Evolutionary conservation across 2,113 vertebrate genomes (phyloP).

Genomic region (Burhinus bistriatus): DNA sequence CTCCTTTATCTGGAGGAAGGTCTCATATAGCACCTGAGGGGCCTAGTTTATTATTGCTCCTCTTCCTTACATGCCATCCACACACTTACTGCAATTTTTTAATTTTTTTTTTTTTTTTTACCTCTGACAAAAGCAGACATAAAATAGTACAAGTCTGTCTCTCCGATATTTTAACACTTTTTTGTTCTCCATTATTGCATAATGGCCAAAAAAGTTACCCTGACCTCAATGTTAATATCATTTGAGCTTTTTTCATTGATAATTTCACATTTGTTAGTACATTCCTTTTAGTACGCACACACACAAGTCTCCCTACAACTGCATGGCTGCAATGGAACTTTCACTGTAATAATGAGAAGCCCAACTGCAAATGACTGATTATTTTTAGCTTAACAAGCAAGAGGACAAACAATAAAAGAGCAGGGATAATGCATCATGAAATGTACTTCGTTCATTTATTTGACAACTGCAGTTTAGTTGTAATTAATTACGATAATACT

Average conservation of each 20-base stretch:
- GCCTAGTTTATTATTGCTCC: background rate
- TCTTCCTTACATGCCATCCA: background rate
- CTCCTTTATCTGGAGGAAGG: background rate
- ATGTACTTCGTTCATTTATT: conserved; percentile 25
- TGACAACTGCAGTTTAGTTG: conserved; percentile 47
- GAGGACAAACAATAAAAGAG: conserved; percentile 35
- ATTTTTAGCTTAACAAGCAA: conserved; percentile 8
- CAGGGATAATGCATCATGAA: conserved; percentile 20
- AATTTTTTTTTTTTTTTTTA: background rate
- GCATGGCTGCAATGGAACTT: background rate
- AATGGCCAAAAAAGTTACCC: background rate
- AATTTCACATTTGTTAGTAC: background rate
- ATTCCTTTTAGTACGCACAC: background rate
- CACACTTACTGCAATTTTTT: too few species aligned
- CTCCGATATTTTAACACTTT: background rate
- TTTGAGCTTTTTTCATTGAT: background rate
- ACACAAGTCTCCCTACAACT: background rate
- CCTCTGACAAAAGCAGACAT: background rate
- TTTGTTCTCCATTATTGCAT: background rate
- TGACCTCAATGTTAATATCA: background rate
- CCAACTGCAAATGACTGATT: background rate
- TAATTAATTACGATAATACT: conserved; percentile 55
- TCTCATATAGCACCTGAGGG: background rate
- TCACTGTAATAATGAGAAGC: background rate
- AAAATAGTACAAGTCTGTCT: too few species aligned